Percentiles rank a stretch among this genome's conserved stretches.
Evolutionary conservation across 2,113 vertebrate genomes (phyloP).

Genomic region (Odontophorus gujanensis): DNA sequence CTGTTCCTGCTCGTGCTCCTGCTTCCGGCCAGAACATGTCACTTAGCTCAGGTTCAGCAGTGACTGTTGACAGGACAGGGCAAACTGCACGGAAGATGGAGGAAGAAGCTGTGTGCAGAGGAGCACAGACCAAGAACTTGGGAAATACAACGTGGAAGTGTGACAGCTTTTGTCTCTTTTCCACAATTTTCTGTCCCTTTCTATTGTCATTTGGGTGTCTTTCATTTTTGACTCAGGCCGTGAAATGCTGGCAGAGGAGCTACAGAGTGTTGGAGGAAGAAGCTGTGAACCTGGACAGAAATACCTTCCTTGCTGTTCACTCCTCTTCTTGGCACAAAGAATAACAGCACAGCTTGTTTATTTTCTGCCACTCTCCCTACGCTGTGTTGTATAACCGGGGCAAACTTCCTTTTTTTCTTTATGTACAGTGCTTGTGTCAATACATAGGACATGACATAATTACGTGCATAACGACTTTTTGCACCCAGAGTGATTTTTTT

Average conservation of each 20-base stretch:
- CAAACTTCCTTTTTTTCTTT: neutral
- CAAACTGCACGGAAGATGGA: neutral
- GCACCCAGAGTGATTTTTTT: neutral
- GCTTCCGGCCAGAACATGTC: neutral
- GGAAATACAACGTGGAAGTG: neutral
- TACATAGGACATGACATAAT: neutral
- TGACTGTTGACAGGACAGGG: neutral
- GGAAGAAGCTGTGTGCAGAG: neutral
- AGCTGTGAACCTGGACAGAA: neutral
- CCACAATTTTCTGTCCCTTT: neutral
- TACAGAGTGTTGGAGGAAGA: neutral
- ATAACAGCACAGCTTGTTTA: accelerated
- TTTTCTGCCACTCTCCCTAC: neutral
- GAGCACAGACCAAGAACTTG: neutral
- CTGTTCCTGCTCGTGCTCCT: neutral
- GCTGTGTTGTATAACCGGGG: neutral
- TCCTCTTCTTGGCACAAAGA: neutral
- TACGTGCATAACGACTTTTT: neutral
- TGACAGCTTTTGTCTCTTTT: neutral
- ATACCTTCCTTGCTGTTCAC: neutral
- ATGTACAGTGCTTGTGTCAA: neutral
- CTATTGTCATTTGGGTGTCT: neutral
- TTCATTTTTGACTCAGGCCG: neutral
- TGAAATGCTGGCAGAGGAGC: neutral
- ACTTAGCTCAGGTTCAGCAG: neutral